These are phyloP conservation scores for Selene dorsalis DNA, from an alignment of 2,797 vertebrate genomes.

Conservation along the genomic window DNA sequence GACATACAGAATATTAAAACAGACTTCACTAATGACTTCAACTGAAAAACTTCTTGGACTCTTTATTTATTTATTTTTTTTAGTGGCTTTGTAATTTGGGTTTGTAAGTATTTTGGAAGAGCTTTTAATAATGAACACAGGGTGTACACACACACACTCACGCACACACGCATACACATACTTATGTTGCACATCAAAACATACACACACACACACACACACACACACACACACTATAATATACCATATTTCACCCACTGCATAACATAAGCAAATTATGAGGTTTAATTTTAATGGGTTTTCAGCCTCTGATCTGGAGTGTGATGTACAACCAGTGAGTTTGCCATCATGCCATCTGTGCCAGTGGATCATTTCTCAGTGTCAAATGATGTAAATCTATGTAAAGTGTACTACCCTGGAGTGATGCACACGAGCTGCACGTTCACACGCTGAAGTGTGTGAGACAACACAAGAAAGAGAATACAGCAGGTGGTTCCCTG, in stretches of 20 bases:
- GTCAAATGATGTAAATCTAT: constrained; percentile 75
- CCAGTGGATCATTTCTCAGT: constrained; percentile 38
- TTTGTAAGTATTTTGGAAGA: too few relatives aligned
- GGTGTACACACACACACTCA: not conserved
- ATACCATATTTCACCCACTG: not conserved
- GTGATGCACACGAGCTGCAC: constrained; percentile 45
- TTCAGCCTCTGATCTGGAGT: constrained; percentile 1
- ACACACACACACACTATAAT: not conserved
- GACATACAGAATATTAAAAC: not conserved
- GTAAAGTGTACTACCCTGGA: constrained; percentile 50
- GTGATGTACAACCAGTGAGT: constrained; percentile 24
- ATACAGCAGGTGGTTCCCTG: not conserved
- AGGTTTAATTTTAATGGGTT: not conserved
- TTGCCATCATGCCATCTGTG: not conserved
- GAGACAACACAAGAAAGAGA: constrained; percentile 17
- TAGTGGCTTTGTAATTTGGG: too few relatives aligned
- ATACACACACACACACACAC: not conserved
- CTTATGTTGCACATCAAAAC: constrained; percentile 1
- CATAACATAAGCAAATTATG: not conserved
- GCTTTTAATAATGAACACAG: too few relatives aligned
- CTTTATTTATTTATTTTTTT: too few relatives aligned
- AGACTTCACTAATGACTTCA: not conserved
- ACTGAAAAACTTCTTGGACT: not conserved
- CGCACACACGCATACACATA: not conserved
- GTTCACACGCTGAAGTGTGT: constrained; percentile 10